Conservation (phyloP, 2,888 invertebrate genomes). For the Deilephila porcellus region DNA sequence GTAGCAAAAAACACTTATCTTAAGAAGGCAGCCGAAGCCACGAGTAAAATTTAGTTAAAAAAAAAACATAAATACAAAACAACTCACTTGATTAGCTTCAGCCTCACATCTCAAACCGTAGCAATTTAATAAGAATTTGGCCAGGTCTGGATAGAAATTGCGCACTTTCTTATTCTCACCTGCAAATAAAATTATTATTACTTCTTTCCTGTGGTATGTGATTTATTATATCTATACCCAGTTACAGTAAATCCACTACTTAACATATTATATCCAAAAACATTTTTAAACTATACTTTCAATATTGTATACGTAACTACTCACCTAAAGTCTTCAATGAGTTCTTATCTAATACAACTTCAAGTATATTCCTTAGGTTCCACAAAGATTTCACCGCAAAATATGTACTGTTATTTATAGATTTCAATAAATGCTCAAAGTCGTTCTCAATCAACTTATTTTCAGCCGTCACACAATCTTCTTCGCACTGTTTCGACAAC, state of each 20-base stretch:
- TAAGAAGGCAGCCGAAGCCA: too few species aligned
- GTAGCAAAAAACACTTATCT: too few species aligned
- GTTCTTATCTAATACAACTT: constrained; percentile 85
- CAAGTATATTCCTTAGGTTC: constrained; percentile 82
- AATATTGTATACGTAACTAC: constrained; percentile 27
- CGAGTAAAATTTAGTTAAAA: too few species aligned
- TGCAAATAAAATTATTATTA: constrained; percentile 33
- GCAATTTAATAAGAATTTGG: constrained; percentile 70
- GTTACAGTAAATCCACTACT: too few species aligned
- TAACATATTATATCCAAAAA: too few species aligned
- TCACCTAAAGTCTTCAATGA: constrained; percentile 83
- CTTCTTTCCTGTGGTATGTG: too few species aligned
- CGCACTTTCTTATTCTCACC: constrained; percentile 87
- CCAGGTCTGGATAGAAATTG: constrained; percentile 84
- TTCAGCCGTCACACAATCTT: constrained; percentile 59
- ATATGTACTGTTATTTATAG: constrained; percentile 89
- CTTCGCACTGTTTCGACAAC: constrained; percentile 76
- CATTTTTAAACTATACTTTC: too few species aligned
- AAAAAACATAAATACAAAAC: not conserved
- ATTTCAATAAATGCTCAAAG: constrained; percentile 69
- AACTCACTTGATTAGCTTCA: constrained; percentile 47
- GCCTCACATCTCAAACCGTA: constrained; percentile 72
- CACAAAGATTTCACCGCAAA: constrained; percentile 89
- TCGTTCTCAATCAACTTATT: constrained; percentile 52
- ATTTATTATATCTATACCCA: too few species aligned